Evolutionary conservation across 2,797 vertebrate species (phyloP), one percentile per base, ranked within the genome.

Genomic region (Lepus oiostolus): DNA sequence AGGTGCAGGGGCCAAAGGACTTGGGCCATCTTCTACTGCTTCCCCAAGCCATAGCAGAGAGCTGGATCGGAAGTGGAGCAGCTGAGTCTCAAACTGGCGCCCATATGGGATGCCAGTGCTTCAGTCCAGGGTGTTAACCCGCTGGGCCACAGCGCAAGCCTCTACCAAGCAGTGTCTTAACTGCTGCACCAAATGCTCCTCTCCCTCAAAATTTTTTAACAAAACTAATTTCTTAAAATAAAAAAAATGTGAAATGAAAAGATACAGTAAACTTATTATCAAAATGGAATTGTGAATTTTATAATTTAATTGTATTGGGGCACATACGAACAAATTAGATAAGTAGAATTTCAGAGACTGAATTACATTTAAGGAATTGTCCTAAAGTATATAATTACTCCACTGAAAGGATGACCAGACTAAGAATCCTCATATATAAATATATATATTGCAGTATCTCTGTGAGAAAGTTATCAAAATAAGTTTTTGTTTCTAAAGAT

Each of bases 281-380:
- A 82, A 91, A 93, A 74, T 82, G 16, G 26, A 95, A 81, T 85
- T 86, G 13, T 88, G 58, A 30, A 30, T 72, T 95, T 91, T 72
- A 35, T 50, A 71, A 88, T 76, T 83, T 92, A 85, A 72, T 81
- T 82, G 2, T 71, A 72, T 32, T 84, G 13, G 30, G 84, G 26
- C 19, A 77, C 50, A 77, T 54, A 50, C 1, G 76, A 35, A 89
- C 42, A 47, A 7, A 60, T 2, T 65, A 79, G n/a, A 77, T 38
- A 42, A 50, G 17, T 81, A 14, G 42, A 89, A 75, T 65, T 93
- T 79, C 60, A 76, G 60, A 70, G 7, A 13, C 22, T 83, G 50
- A 13, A 26, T 54, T 76, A 13, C 42, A 67, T 85, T 87, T 81
- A 91, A 60, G 28, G 28, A 88, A 90, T 85, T 4, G 72, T 68